phyloP scores from a whole-genome alignment of 2,113 vertebrate genomes.

The Pomatostomus ruficeps region DNA sequence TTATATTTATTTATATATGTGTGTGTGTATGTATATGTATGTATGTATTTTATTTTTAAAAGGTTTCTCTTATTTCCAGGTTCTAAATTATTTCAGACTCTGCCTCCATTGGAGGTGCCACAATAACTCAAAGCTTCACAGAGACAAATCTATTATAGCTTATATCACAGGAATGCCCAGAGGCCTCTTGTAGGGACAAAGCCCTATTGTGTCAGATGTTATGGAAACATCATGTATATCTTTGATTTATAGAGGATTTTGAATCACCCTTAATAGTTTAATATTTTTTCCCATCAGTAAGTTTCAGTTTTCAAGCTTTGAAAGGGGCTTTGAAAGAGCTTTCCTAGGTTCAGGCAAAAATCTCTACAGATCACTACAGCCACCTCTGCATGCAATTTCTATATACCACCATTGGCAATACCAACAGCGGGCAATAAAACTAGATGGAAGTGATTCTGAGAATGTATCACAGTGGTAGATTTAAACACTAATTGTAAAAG shows the following conservation, averaged over 20 bases:
- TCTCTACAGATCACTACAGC: neutral
- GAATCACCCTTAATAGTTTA: slow-evolving; percentile 26
- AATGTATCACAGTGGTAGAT: neutral
- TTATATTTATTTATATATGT: neutral
- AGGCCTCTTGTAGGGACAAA: slow-evolving; percentile 38
- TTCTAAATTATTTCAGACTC: slow-evolving; percentile 45
- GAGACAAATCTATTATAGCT: slow-evolving; percentile 29
- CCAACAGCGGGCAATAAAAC: neutral
- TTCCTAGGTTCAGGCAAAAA: neutral
- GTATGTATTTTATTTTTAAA: slow-evolving; percentile 11
- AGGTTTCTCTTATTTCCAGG: slow-evolving; percentile 28
- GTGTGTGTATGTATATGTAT: neutral
- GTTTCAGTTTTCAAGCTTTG: slow-evolving; percentile 29
- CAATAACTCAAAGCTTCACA: slow-evolving; percentile 15
- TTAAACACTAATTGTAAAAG: neutral
- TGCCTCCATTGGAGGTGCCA: neutral
- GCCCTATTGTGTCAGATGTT: slow-evolving; percentile 37
- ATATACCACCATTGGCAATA: neutral
- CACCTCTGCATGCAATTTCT: neutral
- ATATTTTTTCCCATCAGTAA: slow-evolving; percentile 23
- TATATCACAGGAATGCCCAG: slow-evolving; percentile 17
- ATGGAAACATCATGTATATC: slow-evolving; percentile 21
- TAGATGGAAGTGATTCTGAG: neutral
- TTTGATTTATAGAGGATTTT: slow-evolving; percentile 36
- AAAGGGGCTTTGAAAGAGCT: slow-evolving; percentile 17